Evolutionary conservation across 2,888 invertebrate genomes (phyloP), one percentile per base, ranked within the genome.

Genomic region (Mesoligia furuncula): DNA sequence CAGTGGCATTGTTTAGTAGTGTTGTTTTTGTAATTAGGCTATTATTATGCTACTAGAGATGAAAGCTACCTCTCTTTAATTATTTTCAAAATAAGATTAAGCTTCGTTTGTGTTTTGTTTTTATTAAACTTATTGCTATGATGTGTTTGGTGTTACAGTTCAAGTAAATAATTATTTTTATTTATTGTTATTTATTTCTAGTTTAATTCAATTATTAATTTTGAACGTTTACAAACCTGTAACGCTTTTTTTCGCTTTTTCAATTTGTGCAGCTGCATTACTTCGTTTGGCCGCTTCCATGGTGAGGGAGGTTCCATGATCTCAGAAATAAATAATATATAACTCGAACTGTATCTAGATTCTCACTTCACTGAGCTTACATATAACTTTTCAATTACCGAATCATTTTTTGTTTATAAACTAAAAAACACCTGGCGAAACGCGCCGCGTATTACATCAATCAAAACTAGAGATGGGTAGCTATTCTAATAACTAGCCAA

Each of bases 211-310:
- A 57, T 48, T 42, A 57, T 48, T 42, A 48, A 36, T 67, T 42
- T 62, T 13, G 13, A 68, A 59, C 20, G 6, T 24, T n/a, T 51
- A 17, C 6, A 45, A 67, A 98, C 98, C 94, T 98, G 98, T 69
- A 99, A 95, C 48, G 98, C 98, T 93, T 97, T 98, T 92, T 98
- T 98, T 92, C 98, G 98, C 89, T 98, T 97, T 93, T 98, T 98
- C 81, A 98, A 93, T 86, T 98, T 97, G 93, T 98, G 98, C 75
- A 98, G 93, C 92, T 98, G 98, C 98, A 98, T 98, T 79, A 97
- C 97, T 93, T 97, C 97, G 88, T 95, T 96, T 59, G 97, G 97
- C 87, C 96, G 97, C 90, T 97, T 97, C 97, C 97, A 97, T 94
- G 97, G 97, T 75, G 97, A 97, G 27, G 94, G 90, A 15, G 96